phyloP scores from a whole-genome alignment of 2,888 invertebrate species.

The Coremacera marginata region DNA sequence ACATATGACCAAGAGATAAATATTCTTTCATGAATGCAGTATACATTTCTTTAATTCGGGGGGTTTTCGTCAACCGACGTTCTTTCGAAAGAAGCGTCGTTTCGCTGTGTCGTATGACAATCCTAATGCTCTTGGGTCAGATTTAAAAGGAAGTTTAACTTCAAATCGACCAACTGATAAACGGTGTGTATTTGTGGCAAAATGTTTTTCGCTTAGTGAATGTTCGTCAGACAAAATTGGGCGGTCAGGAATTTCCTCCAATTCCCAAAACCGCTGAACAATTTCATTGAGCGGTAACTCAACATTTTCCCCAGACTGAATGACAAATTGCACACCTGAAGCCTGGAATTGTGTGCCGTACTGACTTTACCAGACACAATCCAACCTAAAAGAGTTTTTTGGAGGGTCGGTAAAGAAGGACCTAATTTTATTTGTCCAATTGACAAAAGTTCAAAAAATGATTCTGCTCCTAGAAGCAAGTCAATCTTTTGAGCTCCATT shows the following conservation, averaged over 20 bases:
- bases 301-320: not conserved
- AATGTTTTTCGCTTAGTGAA: conserved; percentile 27
- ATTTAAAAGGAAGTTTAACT: conserved; percentile 35
- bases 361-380: conserved; percentile 35
- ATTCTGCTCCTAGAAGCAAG: conserved; percentile 29
- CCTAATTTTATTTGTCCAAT: conserved; percentile 33
- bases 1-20: not conserved
- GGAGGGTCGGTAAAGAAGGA: conserved; percentile 14
- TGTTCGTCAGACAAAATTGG: conserved; percentile 33
- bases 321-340: not conserved
- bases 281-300: conserved; percentile 21
- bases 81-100: not conserved
- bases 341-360: not conserved
- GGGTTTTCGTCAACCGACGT: not conserved
- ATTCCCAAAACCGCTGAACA: conserved; percentile 16
- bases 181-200: conserved; percentile 31
- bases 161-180: conserved; percentile 23
- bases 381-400: too few relatives aligned
- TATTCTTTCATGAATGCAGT: conserved; percentile 1
- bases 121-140: conserved; percentile 1
- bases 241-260: conserved; percentile 34
- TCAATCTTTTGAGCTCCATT: conserved; percentile 13
- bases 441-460: conserved; percentile 29
- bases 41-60: not conserved
- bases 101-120: not conserved